Percentiles rank a stretch among this genome's conserved stretches.
These are phyloP conservation scores for Meteorus colon DNA, from an alignment of 2,888 invertebrate genomes.

Conservation along the genomic window DNA sequence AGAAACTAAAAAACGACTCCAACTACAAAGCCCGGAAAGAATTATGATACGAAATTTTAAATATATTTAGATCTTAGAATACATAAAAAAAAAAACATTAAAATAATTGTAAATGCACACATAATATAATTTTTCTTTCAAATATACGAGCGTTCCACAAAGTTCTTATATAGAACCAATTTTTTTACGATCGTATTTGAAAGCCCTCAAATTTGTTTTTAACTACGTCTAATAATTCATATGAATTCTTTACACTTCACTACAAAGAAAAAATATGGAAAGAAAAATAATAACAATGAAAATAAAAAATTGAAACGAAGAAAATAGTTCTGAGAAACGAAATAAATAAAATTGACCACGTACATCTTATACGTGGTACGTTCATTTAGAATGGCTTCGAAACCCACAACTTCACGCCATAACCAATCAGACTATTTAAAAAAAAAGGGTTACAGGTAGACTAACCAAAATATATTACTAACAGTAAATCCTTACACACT, in stretches of 20 bases:
- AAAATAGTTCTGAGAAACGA: background rate
- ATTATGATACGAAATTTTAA: background rate
- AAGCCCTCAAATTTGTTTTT: background rate
- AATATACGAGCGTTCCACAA: background rate
- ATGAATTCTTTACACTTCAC: background rate
- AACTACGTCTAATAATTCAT: constrained; percentile 2
- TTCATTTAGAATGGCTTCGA: too few relatives aligned
- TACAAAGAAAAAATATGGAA: background rate
- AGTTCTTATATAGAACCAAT: background rate
- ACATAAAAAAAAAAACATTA: background rate
- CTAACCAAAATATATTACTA: background rate
- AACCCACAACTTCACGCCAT: too few relatives aligned
- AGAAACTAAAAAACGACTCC: too few relatives aligned
- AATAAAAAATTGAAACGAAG: background rate
- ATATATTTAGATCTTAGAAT: background rate
- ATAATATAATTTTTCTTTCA: background rate
- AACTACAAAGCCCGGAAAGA: background rate
- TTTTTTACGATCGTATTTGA: background rate
- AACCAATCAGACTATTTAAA: background rate
- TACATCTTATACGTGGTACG: background rate
- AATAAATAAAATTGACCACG: background rate
- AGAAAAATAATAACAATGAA: too few relatives aligned
- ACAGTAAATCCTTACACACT: background rate
- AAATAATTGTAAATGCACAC: background rate
- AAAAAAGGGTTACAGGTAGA: background rate